Base-by-base conservation (phyloP, 2,888 invertebrate genomes). In the Erebia palarica region DNA sequence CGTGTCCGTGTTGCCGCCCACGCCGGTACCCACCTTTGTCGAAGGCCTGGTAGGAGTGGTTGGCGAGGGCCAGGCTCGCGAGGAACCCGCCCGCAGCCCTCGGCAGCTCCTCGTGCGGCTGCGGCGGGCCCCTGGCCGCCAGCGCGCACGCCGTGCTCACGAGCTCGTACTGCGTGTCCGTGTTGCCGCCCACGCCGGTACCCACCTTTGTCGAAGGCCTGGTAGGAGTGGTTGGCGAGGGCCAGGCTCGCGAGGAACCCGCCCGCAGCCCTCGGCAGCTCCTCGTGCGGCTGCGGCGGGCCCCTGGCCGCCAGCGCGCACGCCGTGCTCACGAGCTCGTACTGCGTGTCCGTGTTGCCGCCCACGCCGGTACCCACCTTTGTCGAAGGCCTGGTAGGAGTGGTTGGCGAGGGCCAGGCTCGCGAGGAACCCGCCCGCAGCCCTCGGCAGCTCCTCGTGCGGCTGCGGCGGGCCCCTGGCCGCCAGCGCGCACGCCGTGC, bases 51-150 rank as follows among this genome's bases (percentile, higher is more conserved):
- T 94, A 90, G 7, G 94, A 83, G 73, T 96, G 94, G 53, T 95
- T 85, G 0, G 95, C 94, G 74, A 96, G 95, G 2, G 96, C 95
- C 27, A 97, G 89, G 61, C 95, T 93, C 1, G 96, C 96, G 47
- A 98, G 87, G 72, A 96, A 94, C 65, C 94, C 91, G 58, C 94
- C 94, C 78, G 97, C 96, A 51, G 95, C 93, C 73, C 94, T 94
- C 16, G 95, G 94, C 75, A 98, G 86, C 86, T 97, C 97, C 76
- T 96, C 96, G 83, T 97, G 97, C 18, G 94, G 94, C 77, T 96
- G 96, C 66, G 86, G 82, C 11, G 88, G 80, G 5, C 90, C 91
- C 78, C 96, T 96, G 78, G 96, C 96, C 81, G 97, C 96, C 77
- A 97, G 94, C 14, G 95, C n/a, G n/a, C n/a, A n/a, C n/a, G n/a